Evolutionary conservation across 2,113 vertebrate species (phyloP), one percentile per base, ranked within the genome.

Genomic region (Cairina moschata): DNA sequence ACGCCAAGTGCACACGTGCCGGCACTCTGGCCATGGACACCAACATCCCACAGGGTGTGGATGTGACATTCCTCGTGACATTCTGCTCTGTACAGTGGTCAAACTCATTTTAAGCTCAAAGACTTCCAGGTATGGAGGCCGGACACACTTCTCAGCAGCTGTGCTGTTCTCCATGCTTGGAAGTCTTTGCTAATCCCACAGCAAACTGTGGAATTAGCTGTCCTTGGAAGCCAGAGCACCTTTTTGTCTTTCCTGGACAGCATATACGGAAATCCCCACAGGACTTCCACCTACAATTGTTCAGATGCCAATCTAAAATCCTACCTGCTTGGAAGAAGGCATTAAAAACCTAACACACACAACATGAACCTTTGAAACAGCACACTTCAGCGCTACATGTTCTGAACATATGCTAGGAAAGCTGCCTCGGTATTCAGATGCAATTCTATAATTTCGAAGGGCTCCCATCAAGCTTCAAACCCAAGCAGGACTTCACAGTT

Each of bases 261-360:
- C 44, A 0, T 0, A 2, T 14, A 42, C 9, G 28, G 77, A 77
- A 79, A 38, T 5, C 31, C 16, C 14, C 31, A 6, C 46, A 25
- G 21, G 16, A 77, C 7, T 36, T 9, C 15, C 59, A 71, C 2
- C 6, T 31, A 25, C 25, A 38, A 1, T 6, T 42, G 83, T 38
- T 46, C 65, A 67, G 60, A 78, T 18, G 8, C 6, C 42, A 44
- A 73, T 67, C 83, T 36, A 60, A 34, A 15, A 58, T 21, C 48
- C 36, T 31, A 1, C 17, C 11, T 52, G 52, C 31, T 56, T 52
- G 34, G 23, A 6, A 28, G 40, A 18, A 80, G 18, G 11, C 80
- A 67, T 63, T 55, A 56, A 52, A 77, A 88, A 23, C 17, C 54
- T 23, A 59, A 26, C 4, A 8, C 55, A 50, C n/a, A 59, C n/a